Percentiles rank a stretch among this genome's conserved stretches.
These are phyloP conservation scores for Thunnus albacares DNA, from an alignment of 2,797 vertebrate genomes.

Conservation along the genomic window DNA sequence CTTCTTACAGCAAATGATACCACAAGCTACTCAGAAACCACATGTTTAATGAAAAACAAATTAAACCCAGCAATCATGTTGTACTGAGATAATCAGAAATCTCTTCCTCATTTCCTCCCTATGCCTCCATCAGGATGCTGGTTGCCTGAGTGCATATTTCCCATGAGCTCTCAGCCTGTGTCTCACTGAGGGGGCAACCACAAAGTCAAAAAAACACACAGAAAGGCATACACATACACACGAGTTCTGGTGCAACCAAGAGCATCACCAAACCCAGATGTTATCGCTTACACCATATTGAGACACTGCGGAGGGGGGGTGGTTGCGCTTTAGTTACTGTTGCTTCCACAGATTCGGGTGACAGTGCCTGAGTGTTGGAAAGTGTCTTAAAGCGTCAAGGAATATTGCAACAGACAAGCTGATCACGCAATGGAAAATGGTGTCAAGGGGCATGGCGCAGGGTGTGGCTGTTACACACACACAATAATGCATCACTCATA, in stretches of 20 bases:
- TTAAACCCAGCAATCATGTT: constrained; percentile 74
- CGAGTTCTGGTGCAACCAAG: constrained; percentile 45
- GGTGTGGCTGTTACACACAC: constrained; percentile 53
- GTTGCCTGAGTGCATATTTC: constrained; percentile 81
- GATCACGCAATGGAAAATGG: constrained; percentile 56
- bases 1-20: constrained; percentile 44
- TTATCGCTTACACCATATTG: constrained; percentile 45
- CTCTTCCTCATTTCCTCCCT: constrained; percentile 77
- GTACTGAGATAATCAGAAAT: constrained; percentile 73
- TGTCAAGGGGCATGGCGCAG: constrained; percentile 51
- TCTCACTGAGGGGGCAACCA: constrained; percentile 65
- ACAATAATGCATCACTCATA: constrained; percentile 34
- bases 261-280: constrained; percentile 70
- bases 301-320: constrained; percentile 29
- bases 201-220: constrained; percentile 48
- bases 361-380: constrained; percentile 42
- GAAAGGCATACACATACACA: constrained; percentile 32
- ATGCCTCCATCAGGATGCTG: constrained; percentile 62
- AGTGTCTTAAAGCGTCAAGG: constrained; percentile 34
- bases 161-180: constrained; percentile 71
- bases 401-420: constrained; percentile 50
- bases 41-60: constrained; percentile 76
- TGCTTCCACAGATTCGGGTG: constrained; percentile 32
- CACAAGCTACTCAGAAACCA: constrained; percentile 66
- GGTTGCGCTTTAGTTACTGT: constrained; percentile 40